Evolutionary conservation across 2,888 invertebrate species (phyloP).

Genomic region (Coleophora deauratella): DNA sequence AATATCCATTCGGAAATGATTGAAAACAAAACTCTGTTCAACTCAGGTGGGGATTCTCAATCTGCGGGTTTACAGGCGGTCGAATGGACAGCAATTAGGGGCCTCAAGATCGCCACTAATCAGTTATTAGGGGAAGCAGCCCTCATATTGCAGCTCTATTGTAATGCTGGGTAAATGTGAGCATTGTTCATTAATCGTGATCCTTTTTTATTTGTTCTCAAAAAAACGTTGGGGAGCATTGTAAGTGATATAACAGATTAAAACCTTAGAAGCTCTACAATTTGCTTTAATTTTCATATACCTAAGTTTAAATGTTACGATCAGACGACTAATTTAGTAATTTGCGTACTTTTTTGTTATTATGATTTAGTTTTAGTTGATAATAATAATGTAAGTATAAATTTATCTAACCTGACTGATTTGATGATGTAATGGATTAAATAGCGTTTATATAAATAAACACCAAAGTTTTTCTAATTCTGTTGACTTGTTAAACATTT

Average conservation of each 20-base stretch:
- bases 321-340: no score
- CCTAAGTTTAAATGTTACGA: no score
- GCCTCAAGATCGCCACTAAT: conserved; percentile 40
- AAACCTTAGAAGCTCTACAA: background rate
- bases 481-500: no score
- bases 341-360: no score
- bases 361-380: no score
- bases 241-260: background rate
- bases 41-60: conserved; percentile 58
- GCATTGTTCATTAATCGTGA: conserved; percentile 51
- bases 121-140: conserved; percentile 60
- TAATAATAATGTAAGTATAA: no score
- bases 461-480: no score
- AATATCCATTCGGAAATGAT: conserved; percentile 50
- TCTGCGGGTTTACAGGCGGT: conserved; percentile 35
- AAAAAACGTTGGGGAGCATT: conserved; percentile 14
- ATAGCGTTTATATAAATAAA: no score
- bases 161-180: conserved; percentile 20
- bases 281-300: no score
- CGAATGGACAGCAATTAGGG: conserved; percentile 59
- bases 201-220: conserved; percentile 46
- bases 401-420: no score
- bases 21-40: conserved; percentile 48
- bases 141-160: conserved; percentile 38
- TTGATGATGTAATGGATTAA: no score